Evolutionary conservation across 1,140 invertebrate genomes (phyloP).

Genomic region (Drosophila auraria): DNA sequence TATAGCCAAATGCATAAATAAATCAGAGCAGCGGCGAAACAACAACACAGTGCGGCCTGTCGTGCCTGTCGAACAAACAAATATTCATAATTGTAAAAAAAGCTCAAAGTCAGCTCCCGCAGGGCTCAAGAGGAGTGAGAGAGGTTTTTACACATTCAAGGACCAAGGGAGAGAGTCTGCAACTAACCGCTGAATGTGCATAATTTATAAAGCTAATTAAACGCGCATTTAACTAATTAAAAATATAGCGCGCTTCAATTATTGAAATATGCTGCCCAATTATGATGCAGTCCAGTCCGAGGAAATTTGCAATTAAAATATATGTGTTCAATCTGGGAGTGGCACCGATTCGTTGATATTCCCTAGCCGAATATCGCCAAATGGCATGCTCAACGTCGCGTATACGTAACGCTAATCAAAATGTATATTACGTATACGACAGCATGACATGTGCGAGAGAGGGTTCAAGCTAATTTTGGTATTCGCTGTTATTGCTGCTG

Average conservation of each 20-base stretch:
- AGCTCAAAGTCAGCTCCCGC: constrained; percentile 34
- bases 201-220: constrained; percentile 84
- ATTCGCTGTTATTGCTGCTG: constrained; percentile 38
- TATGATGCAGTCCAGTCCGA: constrained; percentile 48
- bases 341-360: constrained; percentile 20
- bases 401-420: constrained; percentile 76
- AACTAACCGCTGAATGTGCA: constrained; percentile 81
- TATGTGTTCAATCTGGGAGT: constrained; percentile 17
- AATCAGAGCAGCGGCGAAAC: constrained; percentile 62
- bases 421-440: constrained; percentile 75
- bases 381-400: constrained; percentile 51
- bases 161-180: constrained; percentile 14
- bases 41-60: constrained; percentile 41
- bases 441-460: constrained; percentile 53
- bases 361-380: constrained; percentile 21
- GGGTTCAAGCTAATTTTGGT: constrained; percentile 66
- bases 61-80: constrained; percentile 59
- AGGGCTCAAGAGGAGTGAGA: background rate
- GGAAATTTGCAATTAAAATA: constrained; percentile 72
- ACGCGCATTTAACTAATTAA: constrained; percentile 84
- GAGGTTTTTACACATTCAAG: background rate
- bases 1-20: constrained; percentile 64
- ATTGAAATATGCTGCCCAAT: constrained; percentile 78
- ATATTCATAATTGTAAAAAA: constrained; percentile 70
- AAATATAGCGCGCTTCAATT: constrained; percentile 81